Conservation (phyloP, 2,888 invertebrate species). For the Sepioteuthis lessoniana region DNA sequence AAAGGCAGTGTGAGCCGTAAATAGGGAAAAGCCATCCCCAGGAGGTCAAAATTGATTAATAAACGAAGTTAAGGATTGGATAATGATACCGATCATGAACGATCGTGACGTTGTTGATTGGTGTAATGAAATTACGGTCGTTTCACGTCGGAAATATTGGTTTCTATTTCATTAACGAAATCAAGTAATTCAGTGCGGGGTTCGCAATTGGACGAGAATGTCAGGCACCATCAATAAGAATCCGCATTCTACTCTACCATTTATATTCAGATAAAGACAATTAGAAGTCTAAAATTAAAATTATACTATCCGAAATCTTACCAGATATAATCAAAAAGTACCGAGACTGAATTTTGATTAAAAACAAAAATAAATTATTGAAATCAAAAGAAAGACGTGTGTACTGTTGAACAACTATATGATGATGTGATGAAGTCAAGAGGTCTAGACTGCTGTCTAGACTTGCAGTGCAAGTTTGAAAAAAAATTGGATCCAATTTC, state of each 20-base stretch:
- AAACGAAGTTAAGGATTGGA: not conserved
- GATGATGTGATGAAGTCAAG: no score
- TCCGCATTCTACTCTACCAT: not conserved
- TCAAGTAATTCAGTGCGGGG: not conserved
- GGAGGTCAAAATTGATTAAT: not conserved
- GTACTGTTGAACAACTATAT: no score
- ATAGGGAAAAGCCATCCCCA: not conserved
- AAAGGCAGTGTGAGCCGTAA: not conserved
- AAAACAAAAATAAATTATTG: no score
- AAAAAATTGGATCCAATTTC: no score
- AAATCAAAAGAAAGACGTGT: no score
- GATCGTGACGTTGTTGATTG: constrained; percentile 15
- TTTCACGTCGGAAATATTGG: not conserved
- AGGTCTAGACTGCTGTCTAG: no score
- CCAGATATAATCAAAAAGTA: no score
- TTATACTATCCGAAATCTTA: no score
- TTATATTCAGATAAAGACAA: not conserved
- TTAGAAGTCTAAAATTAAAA: no score
- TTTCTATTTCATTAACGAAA: constrained; percentile 12
- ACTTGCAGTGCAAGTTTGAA: no score
- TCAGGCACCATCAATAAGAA: not conserved
- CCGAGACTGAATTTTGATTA: no score
- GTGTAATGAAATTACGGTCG: not conserved
- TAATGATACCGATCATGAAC: not conserved
- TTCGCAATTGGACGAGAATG: not conserved